Conservation (phyloP, 2,888 invertebrate genomes). For the Adineta ricciae region DNA sequence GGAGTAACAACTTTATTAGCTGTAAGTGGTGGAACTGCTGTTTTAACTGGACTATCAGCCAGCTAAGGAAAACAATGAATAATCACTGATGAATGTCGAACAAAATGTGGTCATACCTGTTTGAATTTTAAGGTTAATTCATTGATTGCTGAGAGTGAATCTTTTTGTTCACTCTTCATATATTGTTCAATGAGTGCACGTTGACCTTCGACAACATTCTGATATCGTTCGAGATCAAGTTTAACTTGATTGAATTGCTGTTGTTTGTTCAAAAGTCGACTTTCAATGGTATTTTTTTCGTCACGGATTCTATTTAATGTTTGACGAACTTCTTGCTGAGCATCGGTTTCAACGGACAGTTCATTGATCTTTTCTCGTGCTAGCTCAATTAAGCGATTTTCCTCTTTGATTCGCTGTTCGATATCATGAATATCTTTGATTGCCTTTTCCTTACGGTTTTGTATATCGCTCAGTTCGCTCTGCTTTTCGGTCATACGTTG, state of each 20-base stretch:
- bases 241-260: constrained; percentile 12
- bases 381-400: constrained; percentile 4
- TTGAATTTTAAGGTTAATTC: neutral
- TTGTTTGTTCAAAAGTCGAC: neutral
- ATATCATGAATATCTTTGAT: constrained; percentile 22
- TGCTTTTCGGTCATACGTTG: constrained; percentile 24
- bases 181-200: neutral
- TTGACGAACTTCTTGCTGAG: constrained; percentile 18
- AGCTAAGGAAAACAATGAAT: neutral
- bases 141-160: neutral
- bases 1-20: neutral
- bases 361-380: neutral
- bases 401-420: constrained; percentile 18
- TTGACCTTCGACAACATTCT: neutral
- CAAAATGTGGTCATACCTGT: neutral
- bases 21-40: neutral
- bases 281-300: neutral
- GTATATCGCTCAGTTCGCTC: constrained; percentile 23
- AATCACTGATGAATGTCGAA: neutral
- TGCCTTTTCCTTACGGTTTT: constrained; percentile 24
- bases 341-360: constrained; percentile 10
- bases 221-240: neutral
- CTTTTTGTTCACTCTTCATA: neutral
- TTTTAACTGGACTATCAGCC: neutral
- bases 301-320: neutral